These are phyloP conservation scores for Drosophila anomalipes DNA, from an alignment of 2,888 invertebrate species.

Conservation along the genomic window DNA sequence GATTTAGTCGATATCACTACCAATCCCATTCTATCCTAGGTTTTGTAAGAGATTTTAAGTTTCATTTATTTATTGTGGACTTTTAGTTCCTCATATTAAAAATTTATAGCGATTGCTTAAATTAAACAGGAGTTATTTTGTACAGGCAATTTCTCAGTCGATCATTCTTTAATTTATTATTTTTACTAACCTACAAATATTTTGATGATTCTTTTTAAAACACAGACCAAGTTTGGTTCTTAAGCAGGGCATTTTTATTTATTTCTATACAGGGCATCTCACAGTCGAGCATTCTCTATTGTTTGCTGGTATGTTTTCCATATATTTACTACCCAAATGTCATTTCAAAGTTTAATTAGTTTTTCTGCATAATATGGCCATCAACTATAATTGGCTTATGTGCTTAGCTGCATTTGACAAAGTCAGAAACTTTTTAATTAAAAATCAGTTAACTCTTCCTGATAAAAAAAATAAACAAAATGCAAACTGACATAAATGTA, in stretches of 20 bases:
- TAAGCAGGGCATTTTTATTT: background rate
- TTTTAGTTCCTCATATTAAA: too few relatives aligned
- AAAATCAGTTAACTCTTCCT: conserved; percentile 39
- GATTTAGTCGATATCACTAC: background rate
- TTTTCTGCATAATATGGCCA: conserved; percentile 27
- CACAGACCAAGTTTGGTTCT: background rate
- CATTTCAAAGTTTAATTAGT: conserved; percentile 11
- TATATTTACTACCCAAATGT: conserved; percentile 3
- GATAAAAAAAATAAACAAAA: conserved; percentile 12
- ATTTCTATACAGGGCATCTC: background rate
- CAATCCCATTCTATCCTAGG: background rate
- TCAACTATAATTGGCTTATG: conserved; percentile 42
- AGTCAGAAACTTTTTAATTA: conserved; percentile 47
- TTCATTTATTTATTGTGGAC: too few relatives aligned
- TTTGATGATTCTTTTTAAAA: background rate
- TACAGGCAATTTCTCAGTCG: too few relatives aligned
- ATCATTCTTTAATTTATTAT: background rate
- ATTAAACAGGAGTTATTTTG: too few relatives aligned
- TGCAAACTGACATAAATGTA: conserved; percentile 38
- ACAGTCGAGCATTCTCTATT: background rate
- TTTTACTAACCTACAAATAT: background rate
- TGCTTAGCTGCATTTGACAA: conserved; percentile 17
- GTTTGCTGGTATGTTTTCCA: background rate
- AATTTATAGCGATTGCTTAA: too few relatives aligned
- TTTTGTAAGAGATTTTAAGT: too few relatives aligned